A percentile compares a stretch with the other conserved stretches of the same genome.
phyloP scores from a whole-genome alignment of 2,113 vertebrate genomes.

The Xenus cinereus region DNA sequence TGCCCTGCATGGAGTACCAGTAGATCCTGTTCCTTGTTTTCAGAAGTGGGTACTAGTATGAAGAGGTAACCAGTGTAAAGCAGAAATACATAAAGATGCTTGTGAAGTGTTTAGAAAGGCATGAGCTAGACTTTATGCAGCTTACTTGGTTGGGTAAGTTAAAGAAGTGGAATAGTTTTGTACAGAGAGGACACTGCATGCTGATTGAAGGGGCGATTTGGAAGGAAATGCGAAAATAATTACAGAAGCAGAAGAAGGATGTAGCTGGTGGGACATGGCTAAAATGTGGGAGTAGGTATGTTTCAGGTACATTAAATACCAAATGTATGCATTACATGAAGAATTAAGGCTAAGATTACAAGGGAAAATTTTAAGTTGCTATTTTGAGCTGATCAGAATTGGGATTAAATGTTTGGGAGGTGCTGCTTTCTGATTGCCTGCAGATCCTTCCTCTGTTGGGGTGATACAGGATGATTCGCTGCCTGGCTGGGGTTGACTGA shows the following conservation, averaged over 20 bases:
- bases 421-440: background rate
- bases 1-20: background rate
- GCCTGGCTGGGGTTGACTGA: background rate
- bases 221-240: background rate
- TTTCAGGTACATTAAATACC: background rate
- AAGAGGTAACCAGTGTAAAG: background rate
- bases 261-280: background rate
- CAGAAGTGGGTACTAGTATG: background rate
- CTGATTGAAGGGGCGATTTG: background rate
- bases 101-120: background rate
- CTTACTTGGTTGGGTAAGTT: background rate
- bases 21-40: background rate
- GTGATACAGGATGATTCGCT: fast-evolving
- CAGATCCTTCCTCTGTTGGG: background rate
- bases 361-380: background rate
- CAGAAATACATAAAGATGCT: background rate
- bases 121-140: background rate
- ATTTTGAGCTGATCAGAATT: background rate
- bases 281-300: background rate
- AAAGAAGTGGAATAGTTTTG: background rate
- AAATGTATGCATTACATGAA: background rate
- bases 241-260: background rate
- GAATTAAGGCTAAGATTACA: background rate
- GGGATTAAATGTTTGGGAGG: background rate
- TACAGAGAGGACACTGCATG: fast-evolving